Conservation (phyloP, 2,888 invertebrate species). For the Sabatieria punctata region DNA sequence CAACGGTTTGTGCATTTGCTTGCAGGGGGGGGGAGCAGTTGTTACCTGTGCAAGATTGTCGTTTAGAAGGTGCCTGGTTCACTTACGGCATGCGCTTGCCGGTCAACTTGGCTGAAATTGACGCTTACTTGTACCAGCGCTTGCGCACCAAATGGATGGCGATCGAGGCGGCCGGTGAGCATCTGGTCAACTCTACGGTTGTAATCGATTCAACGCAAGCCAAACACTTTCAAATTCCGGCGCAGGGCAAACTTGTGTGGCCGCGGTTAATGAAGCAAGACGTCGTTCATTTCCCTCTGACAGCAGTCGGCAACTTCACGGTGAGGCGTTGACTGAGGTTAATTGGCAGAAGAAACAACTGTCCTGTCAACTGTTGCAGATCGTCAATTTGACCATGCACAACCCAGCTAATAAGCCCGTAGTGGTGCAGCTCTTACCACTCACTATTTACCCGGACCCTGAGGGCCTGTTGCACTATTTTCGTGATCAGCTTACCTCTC, state of each 20-base stretch:
- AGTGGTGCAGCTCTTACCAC: slow-evolving; percentile 54
- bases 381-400: slow-evolving; percentile 48
- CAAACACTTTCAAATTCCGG: slow-evolving; percentile 47
- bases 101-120: slow-evolving; percentile 49
- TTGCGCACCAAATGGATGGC: slow-evolving; percentile 44
- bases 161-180: slow-evolving; percentile 20
- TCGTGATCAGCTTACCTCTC: slow-evolving; percentile 11
- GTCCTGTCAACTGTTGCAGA: too few species aligned
- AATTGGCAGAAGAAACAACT: too few species aligned
- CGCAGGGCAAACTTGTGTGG: slow-evolving; percentile 51
- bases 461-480: slow-evolving; percentile 38
- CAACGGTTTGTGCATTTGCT: slow-evolving; percentile 41
- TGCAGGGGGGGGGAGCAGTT: neutral
- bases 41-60: neutral
- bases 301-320: slow-evolving; percentile 53
- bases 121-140: slow-evolving; percentile 47
- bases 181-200: slow-evolving; percentile 50
- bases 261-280: slow-evolving; percentile 39
- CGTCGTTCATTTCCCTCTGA: slow-evolving; percentile 49
- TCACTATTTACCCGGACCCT: slow-evolving; percentile 50
- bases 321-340: too few species aligned
- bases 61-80: slow-evolving; percentile 50
- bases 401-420: slow-evolving; percentile 55
- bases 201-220: slow-evolving; percentile 56
- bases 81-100: slow-evolving; percentile 47